Evolutionary conservation across 2,888 invertebrate genomes (phyloP).

Genomic region (Biston stratarius): DNA sequence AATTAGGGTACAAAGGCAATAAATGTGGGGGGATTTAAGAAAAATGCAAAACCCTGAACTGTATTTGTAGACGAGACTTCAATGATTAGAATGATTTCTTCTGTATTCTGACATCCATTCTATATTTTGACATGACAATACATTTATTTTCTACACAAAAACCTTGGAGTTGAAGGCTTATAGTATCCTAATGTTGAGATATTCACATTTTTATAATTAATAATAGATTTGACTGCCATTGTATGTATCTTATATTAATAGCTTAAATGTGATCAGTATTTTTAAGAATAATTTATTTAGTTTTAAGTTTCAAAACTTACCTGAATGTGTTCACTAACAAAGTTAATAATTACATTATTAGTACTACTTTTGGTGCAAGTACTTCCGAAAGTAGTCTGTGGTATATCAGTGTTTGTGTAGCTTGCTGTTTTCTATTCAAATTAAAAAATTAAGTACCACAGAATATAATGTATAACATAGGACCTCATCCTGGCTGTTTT

Average conservation of each 20-base stretch:
- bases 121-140: not conserved
- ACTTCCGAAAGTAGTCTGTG: not conserved
- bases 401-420: not conserved
- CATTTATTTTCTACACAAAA: not conserved
- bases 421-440: not conserved
- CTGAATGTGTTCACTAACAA: constrained; percentile 50
- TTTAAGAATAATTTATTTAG: constrained; percentile 34
- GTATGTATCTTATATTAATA: constrained; percentile 13
- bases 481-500: too few relatives aligned
- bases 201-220: not conserved
- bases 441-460: not conserved
- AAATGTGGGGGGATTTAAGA: not conserved
- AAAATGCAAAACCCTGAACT: not conserved
- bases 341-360: not conserved
- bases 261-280: constrained; percentile 38
- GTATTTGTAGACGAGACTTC: not conserved
- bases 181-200: too few relatives aligned
- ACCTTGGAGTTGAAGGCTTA: too few relatives aligned
- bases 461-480: not conserved
- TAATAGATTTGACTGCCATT: not conserved
- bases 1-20: not conserved
- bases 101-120: not conserved
- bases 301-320: constrained; percentile 36
- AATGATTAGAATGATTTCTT: too few relatives aligned
- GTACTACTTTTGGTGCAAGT: not conserved